phyloP scores from a whole-genome alignment of 2,797 vertebrate species.

The Arnoldichthys spilopterus region DNA sequence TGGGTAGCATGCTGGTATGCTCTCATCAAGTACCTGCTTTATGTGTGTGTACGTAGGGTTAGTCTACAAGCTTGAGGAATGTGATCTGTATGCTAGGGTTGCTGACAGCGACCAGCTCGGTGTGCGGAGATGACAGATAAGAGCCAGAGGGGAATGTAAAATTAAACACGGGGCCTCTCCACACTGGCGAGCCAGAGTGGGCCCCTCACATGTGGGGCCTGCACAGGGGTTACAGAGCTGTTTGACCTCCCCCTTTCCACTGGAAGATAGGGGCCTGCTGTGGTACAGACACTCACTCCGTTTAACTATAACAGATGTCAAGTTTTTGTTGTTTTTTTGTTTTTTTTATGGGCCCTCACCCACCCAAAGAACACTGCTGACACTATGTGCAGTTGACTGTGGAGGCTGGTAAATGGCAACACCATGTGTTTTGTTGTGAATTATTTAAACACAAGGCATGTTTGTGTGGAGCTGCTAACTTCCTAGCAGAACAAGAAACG shows the following conservation, averaged over 20 bases:
- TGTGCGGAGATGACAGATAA: conserved; percentile 38
- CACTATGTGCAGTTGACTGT: not conserved
- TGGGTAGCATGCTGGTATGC: too few relatives aligned
- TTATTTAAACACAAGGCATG: not conserved
- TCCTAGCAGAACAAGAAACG: not conserved
- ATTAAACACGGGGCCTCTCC: conserved; percentile 33
- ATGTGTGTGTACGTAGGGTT: not conserved
- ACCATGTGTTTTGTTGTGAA: not conserved
- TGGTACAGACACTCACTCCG: conserved; percentile 12
- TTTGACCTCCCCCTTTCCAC: conserved; percentile 6
- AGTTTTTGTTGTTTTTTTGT: not conserved
- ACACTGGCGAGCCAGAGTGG: not conserved
- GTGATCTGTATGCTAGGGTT: conserved; percentile 32
- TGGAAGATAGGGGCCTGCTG: conserved; percentile 20
- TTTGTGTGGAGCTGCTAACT: not conserved
- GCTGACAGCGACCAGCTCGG: not conserved
- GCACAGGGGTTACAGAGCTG: not conserved
- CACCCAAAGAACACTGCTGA: conserved; percentile 1
- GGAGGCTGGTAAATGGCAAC: conserved; percentile 1
- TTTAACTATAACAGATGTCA: conserved; percentile 18
- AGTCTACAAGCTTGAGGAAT: conserved; percentile 49
- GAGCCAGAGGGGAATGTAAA: conserved; percentile 34
- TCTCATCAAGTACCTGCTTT: too few relatives aligned
- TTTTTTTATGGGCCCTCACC: conserved; percentile 3
- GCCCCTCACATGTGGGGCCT: conserved; percentile 33